phyloP scores from a whole-genome alignment of 2,113 vertebrate genomes.

The Mirounga angustirostris region DNA sequence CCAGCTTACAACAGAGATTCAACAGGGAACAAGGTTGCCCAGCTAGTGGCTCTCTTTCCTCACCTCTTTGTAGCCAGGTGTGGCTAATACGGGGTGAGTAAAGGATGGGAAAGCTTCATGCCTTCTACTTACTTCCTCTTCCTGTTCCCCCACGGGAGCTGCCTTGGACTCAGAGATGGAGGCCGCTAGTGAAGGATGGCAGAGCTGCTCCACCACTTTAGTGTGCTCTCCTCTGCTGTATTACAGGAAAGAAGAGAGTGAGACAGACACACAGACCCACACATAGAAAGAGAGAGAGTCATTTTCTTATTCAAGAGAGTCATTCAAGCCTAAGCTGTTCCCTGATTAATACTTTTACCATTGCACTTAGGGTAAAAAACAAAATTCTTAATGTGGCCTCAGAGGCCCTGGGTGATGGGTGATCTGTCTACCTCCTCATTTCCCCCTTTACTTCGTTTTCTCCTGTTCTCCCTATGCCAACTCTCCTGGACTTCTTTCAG shows the following conservation, averaged over 20 bases:
- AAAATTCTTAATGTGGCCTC: background rate
- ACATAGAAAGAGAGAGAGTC: background rate
- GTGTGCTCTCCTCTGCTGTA: no score
- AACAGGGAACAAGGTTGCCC: no score
- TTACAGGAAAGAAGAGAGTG: background rate
- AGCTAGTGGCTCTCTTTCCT: background rate
- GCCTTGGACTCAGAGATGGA: background rate
- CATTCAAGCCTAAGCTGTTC: background rate
- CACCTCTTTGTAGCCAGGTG: background rate
- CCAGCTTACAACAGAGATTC: background rate
- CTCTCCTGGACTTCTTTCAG: background rate
- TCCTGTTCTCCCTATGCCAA: background rate
- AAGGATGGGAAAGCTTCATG: background rate
- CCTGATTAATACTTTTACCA: background rate
- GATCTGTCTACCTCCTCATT: background rate
- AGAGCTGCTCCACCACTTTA: no score
- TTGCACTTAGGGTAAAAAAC: background rate
- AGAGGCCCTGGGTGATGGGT: background rate
- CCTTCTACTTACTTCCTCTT: background rate
- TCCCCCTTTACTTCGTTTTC: background rate
- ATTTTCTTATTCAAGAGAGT: background rate
- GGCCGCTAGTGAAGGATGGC: background rate
- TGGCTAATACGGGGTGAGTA: rapidly evolving
- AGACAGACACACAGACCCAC: background rate
- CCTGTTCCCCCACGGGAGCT: background rate